A percentile compares a stretch with the other conserved stretches of the same genome.
Conservation (phyloP, 2,113 vertebrate species). For the Notarius lentiginosus region DNA sequence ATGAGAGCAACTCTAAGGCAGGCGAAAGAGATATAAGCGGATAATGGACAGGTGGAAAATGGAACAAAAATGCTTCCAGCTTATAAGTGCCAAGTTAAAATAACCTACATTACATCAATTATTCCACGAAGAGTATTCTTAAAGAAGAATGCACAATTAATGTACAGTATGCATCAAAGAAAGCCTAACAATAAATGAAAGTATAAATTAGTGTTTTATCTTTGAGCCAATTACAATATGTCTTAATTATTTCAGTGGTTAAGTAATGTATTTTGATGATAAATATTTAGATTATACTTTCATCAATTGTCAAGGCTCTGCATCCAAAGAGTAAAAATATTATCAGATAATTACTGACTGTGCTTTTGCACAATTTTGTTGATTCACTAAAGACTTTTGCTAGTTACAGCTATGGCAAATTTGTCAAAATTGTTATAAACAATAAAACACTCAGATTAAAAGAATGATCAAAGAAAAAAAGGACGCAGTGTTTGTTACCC, state of each 20-base stretch:
- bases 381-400: neutral
- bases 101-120: neutral
- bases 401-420: neutral
- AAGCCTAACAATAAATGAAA: neutral
- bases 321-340: neutral
- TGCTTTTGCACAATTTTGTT: neutral
- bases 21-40: no score
- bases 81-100: neutral
- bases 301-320: neutral
- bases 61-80: neutral
- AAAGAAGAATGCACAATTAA: neutral
- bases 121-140: neutral
- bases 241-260: neutral
- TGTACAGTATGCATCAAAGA: neutral
- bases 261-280: neutral
- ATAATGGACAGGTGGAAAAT: slow-evolving; percentile 18
- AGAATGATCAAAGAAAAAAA: neutral
- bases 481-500: neutral
- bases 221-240: neutral
- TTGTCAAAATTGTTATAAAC: neutral
- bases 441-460: neutral
- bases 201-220: neutral
- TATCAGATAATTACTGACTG: neutral
- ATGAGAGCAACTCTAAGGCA: neutral
- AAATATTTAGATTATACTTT: neutral